Conservation (phyloP, 2,888 invertebrate genomes). For the Calliopum simillimum region DNA sequence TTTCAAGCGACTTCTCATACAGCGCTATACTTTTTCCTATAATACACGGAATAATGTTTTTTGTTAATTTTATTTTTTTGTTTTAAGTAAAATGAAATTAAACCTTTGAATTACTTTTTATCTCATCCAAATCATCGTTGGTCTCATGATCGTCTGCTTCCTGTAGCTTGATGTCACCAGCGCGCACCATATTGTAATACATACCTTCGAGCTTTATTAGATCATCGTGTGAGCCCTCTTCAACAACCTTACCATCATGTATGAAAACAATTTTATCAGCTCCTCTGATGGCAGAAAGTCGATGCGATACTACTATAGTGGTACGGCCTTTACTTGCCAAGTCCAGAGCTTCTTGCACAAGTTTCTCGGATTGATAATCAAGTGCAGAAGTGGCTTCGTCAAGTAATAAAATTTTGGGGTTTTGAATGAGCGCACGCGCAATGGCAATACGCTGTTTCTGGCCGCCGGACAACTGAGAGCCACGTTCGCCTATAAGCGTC, state of each 20-base stretch:
- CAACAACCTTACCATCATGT: conserved; percentile 78
- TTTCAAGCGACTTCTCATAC: conserved; percentile 65
- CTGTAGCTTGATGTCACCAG: conserved; percentile 58
- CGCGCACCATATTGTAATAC: conserved; percentile 76
- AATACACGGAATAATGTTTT: not conserved
- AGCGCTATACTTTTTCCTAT: conserved; percentile 59
- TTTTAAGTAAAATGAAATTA: not conserved
- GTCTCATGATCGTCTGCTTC: conserved; percentile 35
- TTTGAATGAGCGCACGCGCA: conserved; percentile 82
- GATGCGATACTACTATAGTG: conserved; percentile 81
- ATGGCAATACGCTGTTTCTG: conserved; percentile 90
- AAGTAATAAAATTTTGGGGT: conserved; percentile 79
- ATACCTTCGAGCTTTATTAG: conserved; percentile 74
- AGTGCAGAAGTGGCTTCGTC: conserved; percentile 90
- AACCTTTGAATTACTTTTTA: not conserved
- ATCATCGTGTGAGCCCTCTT: conserved; percentile 81
- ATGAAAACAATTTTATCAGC: conserved; percentile 79
- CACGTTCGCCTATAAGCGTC: conserved; percentile 82
- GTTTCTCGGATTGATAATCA: conserved; percentile 83
- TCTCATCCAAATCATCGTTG: conserved; percentile 21
- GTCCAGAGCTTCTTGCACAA: conserved; percentile 85
- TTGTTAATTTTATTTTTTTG: too few species aligned
- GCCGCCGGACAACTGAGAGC: conserved; percentile 84
- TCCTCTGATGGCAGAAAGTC: conserved; percentile 77
- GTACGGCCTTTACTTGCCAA: conserved; percentile 80